Conservation (phyloP, 2,888 invertebrate genomes). For the Nephrotoma flavescens region DNA sequence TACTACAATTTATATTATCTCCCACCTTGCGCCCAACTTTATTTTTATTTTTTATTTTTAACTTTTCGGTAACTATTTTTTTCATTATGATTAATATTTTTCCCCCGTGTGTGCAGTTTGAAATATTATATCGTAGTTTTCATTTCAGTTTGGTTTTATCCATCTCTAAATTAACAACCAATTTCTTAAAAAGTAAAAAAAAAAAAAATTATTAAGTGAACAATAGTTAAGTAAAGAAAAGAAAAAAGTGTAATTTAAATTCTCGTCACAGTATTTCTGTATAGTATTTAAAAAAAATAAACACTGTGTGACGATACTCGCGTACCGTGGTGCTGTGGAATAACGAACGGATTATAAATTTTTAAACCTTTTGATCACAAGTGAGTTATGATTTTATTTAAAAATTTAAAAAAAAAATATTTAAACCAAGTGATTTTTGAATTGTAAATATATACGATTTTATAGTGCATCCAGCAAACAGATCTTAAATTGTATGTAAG, state of each 20-base stretch:
- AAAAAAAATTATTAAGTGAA: not conserved
- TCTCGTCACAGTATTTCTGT: not conserved
- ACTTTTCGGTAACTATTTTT: not conserved
- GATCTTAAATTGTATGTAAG: not conserved
- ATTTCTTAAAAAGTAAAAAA: not conserved
- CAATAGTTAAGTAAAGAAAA: no score
- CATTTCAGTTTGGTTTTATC: conserved; percentile 27
- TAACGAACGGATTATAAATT: not conserved
- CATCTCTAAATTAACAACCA: conserved; percentile 23
- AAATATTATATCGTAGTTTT: not conserved
- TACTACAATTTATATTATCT: not conserved
- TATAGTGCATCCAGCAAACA: not conserved
- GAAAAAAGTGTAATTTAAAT: not conserved
- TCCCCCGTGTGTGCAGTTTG: not conserved
- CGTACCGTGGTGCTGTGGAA: not conserved
- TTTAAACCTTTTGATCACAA: not conserved
- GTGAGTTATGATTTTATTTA: not conserved
- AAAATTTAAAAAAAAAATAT: not conserved
- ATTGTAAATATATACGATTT: no score
- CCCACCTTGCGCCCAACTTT: not conserved
- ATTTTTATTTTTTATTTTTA: not conserved
- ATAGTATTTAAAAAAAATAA: not conserved
- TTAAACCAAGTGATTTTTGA: not conserved
- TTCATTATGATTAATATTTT: not conserved
- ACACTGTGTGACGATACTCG: not conserved